Evolutionary conservation across 2,113 vertebrate genomes (phyloP).

Genomic region (Psittacula cyanocephala): DNA sequence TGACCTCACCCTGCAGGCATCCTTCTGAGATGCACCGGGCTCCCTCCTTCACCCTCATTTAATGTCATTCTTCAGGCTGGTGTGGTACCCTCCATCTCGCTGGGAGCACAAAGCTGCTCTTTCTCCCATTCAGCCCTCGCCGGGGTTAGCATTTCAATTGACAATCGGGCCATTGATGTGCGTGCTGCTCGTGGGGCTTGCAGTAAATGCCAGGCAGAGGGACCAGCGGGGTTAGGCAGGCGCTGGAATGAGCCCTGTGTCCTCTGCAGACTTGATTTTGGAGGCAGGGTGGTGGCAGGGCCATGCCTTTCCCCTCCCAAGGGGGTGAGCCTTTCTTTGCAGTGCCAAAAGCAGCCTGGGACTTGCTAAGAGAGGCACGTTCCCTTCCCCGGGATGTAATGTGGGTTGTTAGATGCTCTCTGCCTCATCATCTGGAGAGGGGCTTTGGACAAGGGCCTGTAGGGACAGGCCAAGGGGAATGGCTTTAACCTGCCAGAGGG

Average conservation of each 20-base stretch:
- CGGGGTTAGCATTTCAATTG: background rate
- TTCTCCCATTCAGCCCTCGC: slow-evolving; percentile 44
- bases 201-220: background rate
- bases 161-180: slow-evolving; percentile 72
- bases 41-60: background rate
- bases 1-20: background rate
- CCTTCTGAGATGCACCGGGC: background rate
- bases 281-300: background rate
- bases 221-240: background rate
- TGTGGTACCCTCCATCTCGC: background rate
- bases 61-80: background rate
- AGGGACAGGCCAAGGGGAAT: background rate
- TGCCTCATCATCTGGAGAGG: background rate
- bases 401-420: background rate
- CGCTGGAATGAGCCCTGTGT: background rate
- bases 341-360: background rate
- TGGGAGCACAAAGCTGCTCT: slow-evolving; percentile 68
- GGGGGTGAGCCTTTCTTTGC: background rate
- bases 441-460: background rate
- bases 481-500: background rate
- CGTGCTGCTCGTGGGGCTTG: background rate
- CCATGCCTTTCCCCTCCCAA: background rate
- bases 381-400: rapidly evolving
- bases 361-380: background rate
- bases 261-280: background rate